phyloP scores from a whole-genome alignment of 2,888 invertebrate species.

The Chymomyza fuscimana region DNA sequence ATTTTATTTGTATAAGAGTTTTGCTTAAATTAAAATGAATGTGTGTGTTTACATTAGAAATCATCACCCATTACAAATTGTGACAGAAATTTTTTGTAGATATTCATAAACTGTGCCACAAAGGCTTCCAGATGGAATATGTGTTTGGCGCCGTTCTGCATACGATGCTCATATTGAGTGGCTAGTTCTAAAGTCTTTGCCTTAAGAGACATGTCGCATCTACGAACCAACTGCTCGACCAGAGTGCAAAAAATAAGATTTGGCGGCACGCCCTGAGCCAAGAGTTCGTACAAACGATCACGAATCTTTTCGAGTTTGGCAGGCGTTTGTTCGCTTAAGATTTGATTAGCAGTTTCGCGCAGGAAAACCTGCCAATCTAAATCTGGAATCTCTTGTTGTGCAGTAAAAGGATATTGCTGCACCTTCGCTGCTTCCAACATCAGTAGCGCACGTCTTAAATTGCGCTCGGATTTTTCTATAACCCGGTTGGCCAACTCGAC shows the following conservation, averaged over 20 bases:
- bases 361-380: constrained; percentile 97
- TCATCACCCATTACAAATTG: constrained; percentile 78
- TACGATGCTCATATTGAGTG: constrained; percentile 94
- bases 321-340: constrained; percentile 92
- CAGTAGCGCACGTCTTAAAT: constrained; percentile 93
- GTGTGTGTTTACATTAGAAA: constrained; percentile 54
- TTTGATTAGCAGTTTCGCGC: constrained; percentile 90
- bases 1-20: constrained; percentile 6
- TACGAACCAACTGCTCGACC: constrained; percentile 89
- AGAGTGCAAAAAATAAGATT: constrained; percentile 95
- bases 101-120: constrained; percentile 96
- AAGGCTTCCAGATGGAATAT: constrained; percentile 99
- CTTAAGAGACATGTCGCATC: constrained; percentile 94
- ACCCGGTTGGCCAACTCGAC: constrained; percentile 88
- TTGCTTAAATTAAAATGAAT: constrained; percentile 12
- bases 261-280: constrained; percentile 95
- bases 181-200: constrained; percentile 91
- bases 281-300: constrained; percentile 93
- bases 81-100: constrained; percentile 89
- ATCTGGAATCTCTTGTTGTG: constrained; percentile 89
- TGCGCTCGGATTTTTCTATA: constrained; percentile 89
- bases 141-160: constrained; percentile 94
- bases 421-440: constrained; percentile 97
- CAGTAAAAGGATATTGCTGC: constrained; percentile 91
- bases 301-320: constrained; percentile 91